Base-by-base conservation (phyloP, 2,113 vertebrate species). In the Elephas maximus region DNA sequence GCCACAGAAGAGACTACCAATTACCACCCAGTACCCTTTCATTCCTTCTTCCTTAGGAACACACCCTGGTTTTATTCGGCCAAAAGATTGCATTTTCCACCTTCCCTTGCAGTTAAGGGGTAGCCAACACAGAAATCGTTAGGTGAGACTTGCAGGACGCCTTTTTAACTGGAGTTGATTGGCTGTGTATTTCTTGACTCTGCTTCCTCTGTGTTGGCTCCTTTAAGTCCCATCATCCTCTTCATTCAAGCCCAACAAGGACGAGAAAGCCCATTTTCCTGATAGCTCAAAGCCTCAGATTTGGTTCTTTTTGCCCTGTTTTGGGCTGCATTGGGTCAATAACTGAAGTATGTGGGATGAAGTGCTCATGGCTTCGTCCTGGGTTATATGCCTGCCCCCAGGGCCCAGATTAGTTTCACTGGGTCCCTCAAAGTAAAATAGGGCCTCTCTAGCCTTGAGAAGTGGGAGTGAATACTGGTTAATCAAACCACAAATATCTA, bases 21-120 rank as follows among this genome's bases (percentile, higher is more conserved):
- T 78, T 69, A 20, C 81, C 18, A 53, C 1, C 51, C 69, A 26
- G 2, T 28, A 10, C n/a, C n/a, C 0, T 2, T 87, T 71, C 37
- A 71, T 81, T 48, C 57, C 17, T 71, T 20, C 21, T 87, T 77
- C 57, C 69, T 77, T 78, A 45, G 28, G 41, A 30, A 24, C 76
- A 60, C 30, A 53, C 20, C 37, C 76, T 94, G 93, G 78, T 71
- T 83, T 94, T 91, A 92, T 82, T 89, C 79, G n/a, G 62, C 24
- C 17, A 11, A 45, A 91, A 76, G 62, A 18, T 45, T 80, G 30
- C 41, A 23, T 79, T 93, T 89, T 78, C 21, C 10, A 53, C 48
- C 17, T n/a, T 77, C 11, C 12, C n/a, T 90, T 48, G 11, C 6
- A 5, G 24, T 45, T 30, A 83, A 83, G 24, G 24, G 2, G 14